phyloP scores from a whole-genome alignment of 2,797 vertebrate species.

The Poliocrania exsul region DNA sequence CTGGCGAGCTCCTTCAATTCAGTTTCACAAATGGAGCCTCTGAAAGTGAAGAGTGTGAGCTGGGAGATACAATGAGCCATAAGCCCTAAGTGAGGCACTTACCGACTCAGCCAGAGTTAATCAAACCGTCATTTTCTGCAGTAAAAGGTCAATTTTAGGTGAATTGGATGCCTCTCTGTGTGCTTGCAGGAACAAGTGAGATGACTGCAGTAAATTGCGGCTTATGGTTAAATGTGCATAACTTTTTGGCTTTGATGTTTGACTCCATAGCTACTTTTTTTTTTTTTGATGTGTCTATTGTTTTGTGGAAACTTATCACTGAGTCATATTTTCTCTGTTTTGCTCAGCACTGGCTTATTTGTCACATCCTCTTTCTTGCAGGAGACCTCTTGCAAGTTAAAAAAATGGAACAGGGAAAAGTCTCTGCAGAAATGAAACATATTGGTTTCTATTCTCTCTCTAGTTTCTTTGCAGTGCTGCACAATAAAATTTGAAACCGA shows the following conservation, averaged over 20 bases:
- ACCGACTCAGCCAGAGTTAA: constrained; percentile 1
- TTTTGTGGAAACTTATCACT: not conserved
- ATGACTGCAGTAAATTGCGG: not conserved
- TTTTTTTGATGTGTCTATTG: not conserved
- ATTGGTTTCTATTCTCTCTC: not conserved
- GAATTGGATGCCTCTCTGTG: not conserved
- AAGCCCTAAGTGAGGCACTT: not conserved
- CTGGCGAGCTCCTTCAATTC: not conserved
- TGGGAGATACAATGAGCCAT: rapidly evolving
- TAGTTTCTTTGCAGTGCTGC: not conserved
- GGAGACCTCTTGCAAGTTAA: not conserved
- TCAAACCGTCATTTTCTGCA: not conserved
- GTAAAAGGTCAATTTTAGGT: constrained; percentile 23
- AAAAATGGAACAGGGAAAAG: not conserved
- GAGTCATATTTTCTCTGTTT: not conserved
- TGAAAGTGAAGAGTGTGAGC: not conserved
- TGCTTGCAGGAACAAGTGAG: not conserved
- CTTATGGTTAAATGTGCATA: not conserved
- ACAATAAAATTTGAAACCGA: not conserved
- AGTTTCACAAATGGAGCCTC: not conserved
- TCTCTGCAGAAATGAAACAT: not conserved
- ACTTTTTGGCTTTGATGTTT: not conserved
- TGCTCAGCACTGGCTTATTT: not conserved
- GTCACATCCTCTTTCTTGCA: not conserved
- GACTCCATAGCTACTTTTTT: not conserved